Conservation (phyloP, 2,888 invertebrate species). For the Urechis unicinctus region DNA sequence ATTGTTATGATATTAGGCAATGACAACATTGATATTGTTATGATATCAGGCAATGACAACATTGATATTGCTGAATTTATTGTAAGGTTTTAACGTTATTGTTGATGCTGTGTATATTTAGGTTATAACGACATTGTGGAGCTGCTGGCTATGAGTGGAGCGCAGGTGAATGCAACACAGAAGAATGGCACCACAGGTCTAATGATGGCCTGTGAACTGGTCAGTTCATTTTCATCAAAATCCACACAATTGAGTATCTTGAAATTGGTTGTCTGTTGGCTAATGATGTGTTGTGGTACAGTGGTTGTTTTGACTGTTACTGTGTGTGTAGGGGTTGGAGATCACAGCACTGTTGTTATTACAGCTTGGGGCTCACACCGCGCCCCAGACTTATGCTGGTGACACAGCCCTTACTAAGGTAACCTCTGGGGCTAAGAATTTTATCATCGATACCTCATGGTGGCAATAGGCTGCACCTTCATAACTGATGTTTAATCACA, state of each 20-base stretch:
- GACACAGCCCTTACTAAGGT: constrained; percentile 46
- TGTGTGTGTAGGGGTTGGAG: constrained; percentile 26
- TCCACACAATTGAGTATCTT: neutral
- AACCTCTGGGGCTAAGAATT: constrained; percentile 1
- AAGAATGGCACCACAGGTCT: constrained; percentile 40
- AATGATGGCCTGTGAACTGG: constrained; percentile 37
- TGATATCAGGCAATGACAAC: no score
- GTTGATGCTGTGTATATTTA: no score
- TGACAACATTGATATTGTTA: no score
- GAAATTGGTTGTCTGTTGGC: neutral
- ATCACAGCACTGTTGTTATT: constrained; percentile 36
- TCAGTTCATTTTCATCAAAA: constrained; percentile 18
- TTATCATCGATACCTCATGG: no score
- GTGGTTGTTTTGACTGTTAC: neutral
- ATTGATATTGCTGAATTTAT: no score
- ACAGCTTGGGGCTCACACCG: constrained; percentile 39
- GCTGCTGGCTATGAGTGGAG: constrained; percentile 33
- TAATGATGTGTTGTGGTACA: neutral
- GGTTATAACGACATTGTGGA: constrained; percentile 7
- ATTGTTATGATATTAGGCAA: no score
- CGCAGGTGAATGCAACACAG: constrained; percentile 31
- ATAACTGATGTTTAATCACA: no score
- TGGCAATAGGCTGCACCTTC: no score
- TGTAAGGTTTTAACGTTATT: no score
- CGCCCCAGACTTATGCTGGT: constrained; percentile 31